These are phyloP conservation scores for Xanthorhoe spadicearia DNA, from an alignment of 2,888 invertebrate species.

Conservation along the genomic window DNA sequence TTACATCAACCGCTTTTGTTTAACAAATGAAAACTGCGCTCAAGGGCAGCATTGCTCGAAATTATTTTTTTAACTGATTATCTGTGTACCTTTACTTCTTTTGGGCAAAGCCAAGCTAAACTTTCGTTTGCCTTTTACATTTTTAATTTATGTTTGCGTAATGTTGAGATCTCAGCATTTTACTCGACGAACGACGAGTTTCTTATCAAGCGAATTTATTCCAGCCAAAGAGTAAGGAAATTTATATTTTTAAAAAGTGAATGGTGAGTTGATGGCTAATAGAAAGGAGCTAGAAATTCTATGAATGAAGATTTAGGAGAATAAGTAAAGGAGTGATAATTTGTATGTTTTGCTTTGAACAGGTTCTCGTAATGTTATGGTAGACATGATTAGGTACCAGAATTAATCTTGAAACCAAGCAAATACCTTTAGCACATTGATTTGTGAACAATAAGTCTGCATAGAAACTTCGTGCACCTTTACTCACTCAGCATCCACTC, in stretches of 20 bases:
- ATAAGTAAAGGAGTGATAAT: too few species aligned
- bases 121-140: slow-evolving; percentile 19
- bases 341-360: too few species aligned
- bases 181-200: slow-evolving; percentile 2
- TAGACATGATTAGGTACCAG: too few species aligned
- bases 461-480: background rate
- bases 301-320: too few species aligned
- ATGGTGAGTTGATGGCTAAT: background rate
- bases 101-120: slow-evolving; percentile 10
- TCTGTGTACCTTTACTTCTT: slow-evolving; percentile 33
- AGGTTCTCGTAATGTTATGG: too few species aligned
- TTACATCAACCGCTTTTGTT: slow-evolving; percentile 75
- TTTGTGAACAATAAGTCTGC: background rate
- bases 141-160: slow-evolving; percentile 19
- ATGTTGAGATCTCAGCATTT: slow-evolving; percentile 3
- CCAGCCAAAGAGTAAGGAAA: background rate
- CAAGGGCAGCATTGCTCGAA: slow-evolving; percentile 59
- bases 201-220: background rate
- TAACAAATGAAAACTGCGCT: slow-evolving; percentile 75
- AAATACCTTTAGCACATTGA: too few species aligned
- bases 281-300: background rate
- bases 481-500: slow-evolving; percentile 4
- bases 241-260: background rate
- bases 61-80: slow-evolving; percentile 57
- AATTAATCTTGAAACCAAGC: too few species aligned